Base-by-base conservation (phyloP, 2,113 vertebrate species). In the Callopanchax toddi region DNA sequence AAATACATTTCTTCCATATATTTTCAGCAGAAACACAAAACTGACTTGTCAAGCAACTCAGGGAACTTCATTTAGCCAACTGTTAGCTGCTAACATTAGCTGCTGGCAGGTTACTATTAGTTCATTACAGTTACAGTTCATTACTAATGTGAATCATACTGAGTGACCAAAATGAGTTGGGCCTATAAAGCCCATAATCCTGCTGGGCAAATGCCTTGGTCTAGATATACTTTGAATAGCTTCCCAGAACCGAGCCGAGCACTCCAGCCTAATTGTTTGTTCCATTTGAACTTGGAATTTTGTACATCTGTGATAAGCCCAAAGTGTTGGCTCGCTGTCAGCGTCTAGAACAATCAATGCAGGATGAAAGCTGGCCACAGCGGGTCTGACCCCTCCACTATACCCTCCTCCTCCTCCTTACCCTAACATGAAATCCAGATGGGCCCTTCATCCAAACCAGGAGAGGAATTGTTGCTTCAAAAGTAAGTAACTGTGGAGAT, bases 341-440 rank as follows among this genome's bases (percentile, higher is more conserved):
- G 74, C 48, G 62, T 64, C 40, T 17, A 67, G 51, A 60, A 22
- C 26, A 45, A 37, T 73, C 54, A 36, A 42, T 15, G 46, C 79
- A 79, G 73, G 72, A 91, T 89, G 76, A 90, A 90, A 90, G 80
- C n/a, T 15, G 40, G 50, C 54, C 75, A 20, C 80, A 74, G 79
- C 45, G 25, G 71, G 45, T 64, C 21, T 63, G 67, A 82, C 72
- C 53, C 34, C 45, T 25, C 4, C n/a, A 32, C n/a, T n/a, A n/a
- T n/a, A n/a, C 34, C n/a, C 18, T 9, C 45, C 18, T 76, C 83
- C 72, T 50, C 46, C 25, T 39, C 18, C 32, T 40, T 32, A 15
- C n/a, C 7, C 46, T 23, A 75, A 86, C 71, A 91, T 88, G 57
- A 76, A 82, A 91, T 83, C 82, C 89, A 86, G 76, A 92, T 88